These are phyloP conservation scores for Ammospiza caudacuta DNA, from an alignment of 2,113 vertebrate species.

Conservation along the genomic window DNA sequence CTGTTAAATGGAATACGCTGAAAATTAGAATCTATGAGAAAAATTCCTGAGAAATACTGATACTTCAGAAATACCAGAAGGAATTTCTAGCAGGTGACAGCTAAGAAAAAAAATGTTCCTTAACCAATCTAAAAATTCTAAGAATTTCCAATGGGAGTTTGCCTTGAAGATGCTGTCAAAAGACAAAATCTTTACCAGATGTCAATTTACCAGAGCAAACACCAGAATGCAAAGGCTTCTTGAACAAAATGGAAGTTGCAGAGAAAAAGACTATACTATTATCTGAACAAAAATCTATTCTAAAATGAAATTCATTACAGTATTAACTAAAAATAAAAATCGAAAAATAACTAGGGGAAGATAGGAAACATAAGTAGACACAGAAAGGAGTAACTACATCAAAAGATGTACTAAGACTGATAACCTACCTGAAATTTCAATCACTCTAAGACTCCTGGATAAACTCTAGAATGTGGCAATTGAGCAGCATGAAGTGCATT, in stretches of 20 bases:
- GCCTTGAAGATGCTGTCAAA: background rate
- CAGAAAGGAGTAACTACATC: background rate
- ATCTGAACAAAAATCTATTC: background rate
- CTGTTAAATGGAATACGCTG: background rate
- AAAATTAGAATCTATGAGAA: background rate
- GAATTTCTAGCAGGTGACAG: background rate
- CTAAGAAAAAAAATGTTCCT: background rate
- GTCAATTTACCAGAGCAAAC: background rate
- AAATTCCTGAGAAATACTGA: background rate
- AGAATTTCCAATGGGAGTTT: background rate
- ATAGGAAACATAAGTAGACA: background rate
- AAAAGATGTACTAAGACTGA: background rate
- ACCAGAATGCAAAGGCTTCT: background rate
- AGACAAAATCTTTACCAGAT: background rate
- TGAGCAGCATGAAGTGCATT: background rate
- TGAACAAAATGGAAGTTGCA: background rate
- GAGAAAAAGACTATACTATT: background rate
- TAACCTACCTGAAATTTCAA: conserved; percentile 7
- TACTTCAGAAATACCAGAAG: background rate
- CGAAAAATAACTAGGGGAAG: background rate
- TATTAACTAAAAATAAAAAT: background rate
- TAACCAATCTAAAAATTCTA: background rate
- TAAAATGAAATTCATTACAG: background rate
- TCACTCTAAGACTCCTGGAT: background rate
- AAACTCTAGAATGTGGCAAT: conserved; percentile 13